Conservation (phyloP, 2,888 invertebrate genomes). For the Tenthredo mesomela region DNA sequence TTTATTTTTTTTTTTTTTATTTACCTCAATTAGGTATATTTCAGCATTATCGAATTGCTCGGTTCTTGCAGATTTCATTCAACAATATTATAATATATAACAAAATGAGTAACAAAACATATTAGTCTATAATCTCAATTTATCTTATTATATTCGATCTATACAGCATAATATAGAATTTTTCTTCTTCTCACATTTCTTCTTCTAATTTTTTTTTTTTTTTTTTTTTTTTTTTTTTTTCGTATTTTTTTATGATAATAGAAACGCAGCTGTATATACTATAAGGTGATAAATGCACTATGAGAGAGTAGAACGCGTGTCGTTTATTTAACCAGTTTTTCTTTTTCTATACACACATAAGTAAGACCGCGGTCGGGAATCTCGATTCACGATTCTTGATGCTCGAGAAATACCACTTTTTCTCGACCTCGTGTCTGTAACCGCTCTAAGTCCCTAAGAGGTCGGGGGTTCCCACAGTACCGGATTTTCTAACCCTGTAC, state of each 20-base stretch:
- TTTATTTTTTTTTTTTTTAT: no score
- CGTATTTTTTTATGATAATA: neutral
- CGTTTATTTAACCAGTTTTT: slow-evolving; percentile 27
- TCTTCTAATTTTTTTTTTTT: neutral
- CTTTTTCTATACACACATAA: neutral
- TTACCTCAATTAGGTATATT: neutral
- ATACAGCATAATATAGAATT: no score
- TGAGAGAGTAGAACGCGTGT: neutral
- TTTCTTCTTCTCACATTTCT: neutral
- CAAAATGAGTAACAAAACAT: no score
- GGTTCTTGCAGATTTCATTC: neutral
- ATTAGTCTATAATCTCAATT: no score
- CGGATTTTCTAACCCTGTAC: slow-evolving; percentile 27
- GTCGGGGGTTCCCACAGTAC: slow-evolving; percentile 51
- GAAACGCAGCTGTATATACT: neutral
- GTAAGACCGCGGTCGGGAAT: neutral
- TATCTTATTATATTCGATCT: no score
- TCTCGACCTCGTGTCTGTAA: slow-evolving; percentile 37
- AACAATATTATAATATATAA: no score
- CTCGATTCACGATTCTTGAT: slow-evolving; percentile 12
- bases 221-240: neutral
- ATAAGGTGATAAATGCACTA: neutral
- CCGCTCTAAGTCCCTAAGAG: slow-evolving; percentile 43
- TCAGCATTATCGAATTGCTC: neutral
- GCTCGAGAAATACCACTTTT: slow-evolving; percentile 46